These are phyloP conservation scores for Aleiodes sp. DNA, from an alignment of 1,140 invertebrate species.

Conservation along the genomic window DNA sequence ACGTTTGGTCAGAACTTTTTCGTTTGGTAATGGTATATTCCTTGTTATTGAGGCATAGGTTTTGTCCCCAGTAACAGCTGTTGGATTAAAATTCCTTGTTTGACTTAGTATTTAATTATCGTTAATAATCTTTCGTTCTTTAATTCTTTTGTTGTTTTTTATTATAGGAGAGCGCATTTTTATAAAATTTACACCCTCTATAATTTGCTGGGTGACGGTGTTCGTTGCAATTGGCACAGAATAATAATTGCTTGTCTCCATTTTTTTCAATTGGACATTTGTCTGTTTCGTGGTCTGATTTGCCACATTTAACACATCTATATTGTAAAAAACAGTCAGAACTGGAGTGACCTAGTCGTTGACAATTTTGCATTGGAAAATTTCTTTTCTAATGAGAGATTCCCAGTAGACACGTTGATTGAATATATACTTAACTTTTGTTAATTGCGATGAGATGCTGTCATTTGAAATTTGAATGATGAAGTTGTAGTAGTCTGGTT, in stretches of 20 bases:
- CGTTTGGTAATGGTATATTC: no score
- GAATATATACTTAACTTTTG: background rate
- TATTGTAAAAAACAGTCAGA: background rate
- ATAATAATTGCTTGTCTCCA: background rate
- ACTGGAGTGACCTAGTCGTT: background rate
- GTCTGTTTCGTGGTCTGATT: background rate
- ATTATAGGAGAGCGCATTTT: no score
- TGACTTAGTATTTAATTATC: no score
- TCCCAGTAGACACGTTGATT: background rate
- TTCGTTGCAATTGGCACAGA: background rate
- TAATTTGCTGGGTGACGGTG: background rate
- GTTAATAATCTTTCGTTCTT: no score
- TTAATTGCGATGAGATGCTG: background rate
- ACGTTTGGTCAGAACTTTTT: no score
- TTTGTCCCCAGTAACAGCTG: no score
- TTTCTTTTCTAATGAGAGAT: background rate
- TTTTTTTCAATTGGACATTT: background rate
- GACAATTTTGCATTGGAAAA: slow-evolving; percentile 5
- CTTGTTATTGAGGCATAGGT: no score
- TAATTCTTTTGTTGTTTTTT: background rate
- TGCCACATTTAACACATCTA: slow-evolving; percentile 1
- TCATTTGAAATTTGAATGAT: background rate
- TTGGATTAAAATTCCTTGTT: no score
- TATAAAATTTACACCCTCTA: background rate
- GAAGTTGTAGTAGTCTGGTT: background rate